Evolutionary conservation across 2,888 invertebrate species (phyloP).

Genomic region (Xestia xanthographa): DNA sequence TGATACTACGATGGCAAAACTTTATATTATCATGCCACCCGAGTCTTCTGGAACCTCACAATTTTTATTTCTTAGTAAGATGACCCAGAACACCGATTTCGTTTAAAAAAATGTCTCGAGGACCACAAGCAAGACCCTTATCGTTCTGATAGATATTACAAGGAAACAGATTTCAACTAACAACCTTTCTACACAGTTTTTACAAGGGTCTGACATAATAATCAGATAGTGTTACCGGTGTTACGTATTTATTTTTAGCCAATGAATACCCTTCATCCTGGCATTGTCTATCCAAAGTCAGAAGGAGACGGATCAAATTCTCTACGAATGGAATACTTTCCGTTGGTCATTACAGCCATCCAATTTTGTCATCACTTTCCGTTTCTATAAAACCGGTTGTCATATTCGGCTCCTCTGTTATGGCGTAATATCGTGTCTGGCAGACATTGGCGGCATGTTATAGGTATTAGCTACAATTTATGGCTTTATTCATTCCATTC

Average conservation of each 20-base stretch:
- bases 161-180: not conserved
- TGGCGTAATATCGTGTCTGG: slow-evolving; percentile 58
- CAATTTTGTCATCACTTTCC: slow-evolving; percentile 55
- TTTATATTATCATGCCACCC: not conserved
- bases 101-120: not conserved
- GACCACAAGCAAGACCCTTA: not conserved
- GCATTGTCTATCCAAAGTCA: not conserved
- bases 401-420: slow-evolving; percentile 20
- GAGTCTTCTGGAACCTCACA: not conserved
- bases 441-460: slow-evolving; percentile 36
- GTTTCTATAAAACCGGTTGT: slow-evolving; percentile 58
- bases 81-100: not conserved
- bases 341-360: not conserved
- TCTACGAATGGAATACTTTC: not conserved
- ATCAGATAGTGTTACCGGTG: not conserved
- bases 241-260: not conserved
- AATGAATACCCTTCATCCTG: not conserved
- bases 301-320: not conserved
- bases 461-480: slow-evolving; percentile 35
- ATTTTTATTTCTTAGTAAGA: not conserved
- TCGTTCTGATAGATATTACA: not conserved
- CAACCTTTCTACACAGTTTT: not conserved
- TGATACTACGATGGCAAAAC: too few species aligned
- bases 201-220: not conserved
- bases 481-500: slow-evolving; percentile 50